Evolutionary conservation across 2,797 vertebrate genomes (phyloP).

Genomic region (Hipposideros larvatus): DNA sequence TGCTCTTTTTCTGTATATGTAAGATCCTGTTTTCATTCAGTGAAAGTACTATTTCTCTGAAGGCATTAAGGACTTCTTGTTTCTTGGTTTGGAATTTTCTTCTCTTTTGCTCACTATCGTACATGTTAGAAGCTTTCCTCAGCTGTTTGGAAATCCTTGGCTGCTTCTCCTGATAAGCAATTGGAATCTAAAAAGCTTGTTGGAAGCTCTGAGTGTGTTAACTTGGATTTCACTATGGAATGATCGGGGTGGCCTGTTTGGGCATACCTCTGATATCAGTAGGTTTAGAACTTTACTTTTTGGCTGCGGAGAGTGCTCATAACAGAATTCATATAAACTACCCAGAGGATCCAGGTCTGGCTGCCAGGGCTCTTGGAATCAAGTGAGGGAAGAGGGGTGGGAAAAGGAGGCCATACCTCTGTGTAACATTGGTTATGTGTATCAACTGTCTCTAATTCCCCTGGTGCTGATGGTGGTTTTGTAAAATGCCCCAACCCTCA

Average conservation of each 20-base stretch:
- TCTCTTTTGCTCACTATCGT: background rate
- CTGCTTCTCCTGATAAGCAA: background rate
- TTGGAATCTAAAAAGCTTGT: background rate
- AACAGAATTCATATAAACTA: background rate
- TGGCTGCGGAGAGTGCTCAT: background rate
- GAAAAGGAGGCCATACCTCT: background rate
- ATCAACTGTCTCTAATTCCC: background rate
- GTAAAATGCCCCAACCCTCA: background rate
- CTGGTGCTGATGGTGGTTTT: background rate
- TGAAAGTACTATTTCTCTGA: constrained; percentile 7
- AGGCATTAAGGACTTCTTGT: background rate
- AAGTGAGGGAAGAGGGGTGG: background rate
- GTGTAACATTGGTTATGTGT: background rate
- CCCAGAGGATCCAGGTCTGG: background rate
- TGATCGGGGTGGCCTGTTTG: background rate
- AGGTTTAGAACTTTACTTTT: background rate
- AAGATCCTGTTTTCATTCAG: background rate
- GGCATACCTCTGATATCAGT: background rate
- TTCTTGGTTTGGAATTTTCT: background rate
- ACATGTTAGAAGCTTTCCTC: constrained; percentile 27
- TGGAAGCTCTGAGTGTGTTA: background rate
- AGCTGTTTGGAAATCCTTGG: background rate
- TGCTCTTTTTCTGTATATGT: background rate
- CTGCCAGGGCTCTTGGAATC: background rate
- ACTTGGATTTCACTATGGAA: background rate